Conservation (phyloP, 2,888 invertebrate species). For the Clepsis dumicolana region DNA sequence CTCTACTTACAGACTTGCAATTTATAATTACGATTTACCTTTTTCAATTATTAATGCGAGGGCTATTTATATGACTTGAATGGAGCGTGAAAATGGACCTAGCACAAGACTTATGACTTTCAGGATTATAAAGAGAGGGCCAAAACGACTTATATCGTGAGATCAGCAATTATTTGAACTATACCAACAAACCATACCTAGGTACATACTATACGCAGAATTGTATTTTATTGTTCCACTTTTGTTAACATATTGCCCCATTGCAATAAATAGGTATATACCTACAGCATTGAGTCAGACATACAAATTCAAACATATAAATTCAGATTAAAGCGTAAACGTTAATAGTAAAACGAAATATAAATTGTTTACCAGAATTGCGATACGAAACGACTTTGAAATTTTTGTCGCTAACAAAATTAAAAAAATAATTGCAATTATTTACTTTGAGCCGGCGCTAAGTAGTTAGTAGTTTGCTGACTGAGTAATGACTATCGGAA, state of each 20-base stretch:
- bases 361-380: neutral
- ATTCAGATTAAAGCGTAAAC: neutral
- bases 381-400: neutral
- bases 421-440: neutral
- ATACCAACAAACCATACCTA: no score
- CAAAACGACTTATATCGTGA: neutral
- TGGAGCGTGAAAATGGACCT: neutral
- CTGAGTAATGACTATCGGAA: no score
- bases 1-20: conserved; percentile 20
- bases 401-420: neutral
- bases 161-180: neutral
- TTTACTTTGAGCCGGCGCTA: no score
- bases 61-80: conserved; percentile 20
- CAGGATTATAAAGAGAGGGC: neutral
- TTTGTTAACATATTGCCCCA: no score
- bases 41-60: conserved; percentile 19
- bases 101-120: neutral
- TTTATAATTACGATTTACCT: conserved; percentile 36
- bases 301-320: no score
- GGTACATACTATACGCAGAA: no score
- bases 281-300: no score
- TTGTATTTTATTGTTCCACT: no score
- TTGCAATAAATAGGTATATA: no score
- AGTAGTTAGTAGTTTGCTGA: no score
- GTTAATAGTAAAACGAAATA: neutral